Evolutionary conservation across 2,888 invertebrate genomes (phyloP).

Genomic region (Dryadula phaetusa): DNA sequence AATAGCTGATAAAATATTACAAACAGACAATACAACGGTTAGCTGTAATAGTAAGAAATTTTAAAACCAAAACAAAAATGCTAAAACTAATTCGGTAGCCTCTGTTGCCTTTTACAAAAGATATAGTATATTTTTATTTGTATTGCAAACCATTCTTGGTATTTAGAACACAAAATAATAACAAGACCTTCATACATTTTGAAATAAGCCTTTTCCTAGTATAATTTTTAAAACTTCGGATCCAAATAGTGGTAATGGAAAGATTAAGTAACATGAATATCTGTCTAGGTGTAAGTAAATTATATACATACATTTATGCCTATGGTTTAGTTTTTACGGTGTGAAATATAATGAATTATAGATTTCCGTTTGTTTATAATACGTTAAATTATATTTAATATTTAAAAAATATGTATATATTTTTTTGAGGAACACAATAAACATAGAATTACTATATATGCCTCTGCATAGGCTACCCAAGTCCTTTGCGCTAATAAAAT

Average conservation of each 20-base stretch:
- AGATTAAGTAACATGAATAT: no score
- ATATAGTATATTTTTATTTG: neutral
- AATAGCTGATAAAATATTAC: neutral
- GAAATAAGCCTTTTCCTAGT: neutral
- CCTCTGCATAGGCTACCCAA: no score
- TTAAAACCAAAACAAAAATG: neutral
- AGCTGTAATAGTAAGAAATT: neutral
- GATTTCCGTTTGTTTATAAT: no score
- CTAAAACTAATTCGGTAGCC: constrained; percentile 1
- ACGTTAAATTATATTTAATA: no score
- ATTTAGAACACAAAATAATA: constrained; percentile 1
- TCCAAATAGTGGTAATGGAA: neutral
- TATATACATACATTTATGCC: no score
- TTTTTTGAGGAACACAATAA: no score
- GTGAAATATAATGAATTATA: no score
- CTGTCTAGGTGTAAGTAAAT: no score
- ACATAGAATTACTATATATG: no score
- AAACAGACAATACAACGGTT: neutral
- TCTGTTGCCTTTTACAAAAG: constrained; percentile 7
- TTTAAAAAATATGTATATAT: no score
- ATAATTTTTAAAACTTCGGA: neutral
- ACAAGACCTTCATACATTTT: neutral
- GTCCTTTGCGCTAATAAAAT: no score
- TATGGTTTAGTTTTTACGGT: no score
- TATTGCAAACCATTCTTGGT: neutral